Evolutionary conservation across 2,797 vertebrate species (phyloP), one percentile per base, ranked within the genome.

Genomic region (Otus scops): DNA sequence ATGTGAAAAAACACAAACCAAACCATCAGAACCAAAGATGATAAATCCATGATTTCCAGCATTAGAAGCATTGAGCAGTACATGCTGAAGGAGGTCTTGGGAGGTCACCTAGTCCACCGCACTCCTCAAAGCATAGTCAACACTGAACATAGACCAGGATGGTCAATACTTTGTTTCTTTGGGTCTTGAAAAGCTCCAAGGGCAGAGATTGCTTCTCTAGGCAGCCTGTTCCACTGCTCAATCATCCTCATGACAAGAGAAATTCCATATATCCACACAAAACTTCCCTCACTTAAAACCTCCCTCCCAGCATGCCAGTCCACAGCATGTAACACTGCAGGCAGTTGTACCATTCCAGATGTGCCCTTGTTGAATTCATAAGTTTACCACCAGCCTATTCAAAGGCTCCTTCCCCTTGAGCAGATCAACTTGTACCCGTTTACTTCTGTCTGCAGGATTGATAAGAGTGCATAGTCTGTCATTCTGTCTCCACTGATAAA

Each of bases 261-360:
- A 80, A 80, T 61, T 80, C 26, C 19, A 17, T 17, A 50, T n/a
- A 67, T 23, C 18, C 47, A 51, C 18, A 74, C 3, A 65, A 73
- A 75, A 47, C 11, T 5, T 74, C 34, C 48, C n/a, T 83, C 14
- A 4, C 27, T 69, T 80, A 65, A 67, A 78, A 45, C 4, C n/a
- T 79, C 27, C 9, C 15, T 92, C 41, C 47, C 36, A 74, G 10
- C 9, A 7, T 21, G 5, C 17, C 64, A 76, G 2, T 48, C 22
- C 11, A 18, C 24, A 50, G 9, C 16, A 59, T 3, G 20, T 2
- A 41, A 6, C 0, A 0, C 17, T 85, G 54, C 39, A 88, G 50
- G 32, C 28, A 50, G 18, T 30, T 67, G 34, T 38, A 6, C 24
- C 2, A 2, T 60, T 34, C 45, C 32, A 56, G 7, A 36, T 27